A percentile compares a stretch with the other conserved stretches of the same genome.
These are phyloP conservation scores for Megamerina dolium DNA, from an alignment of 2,888 invertebrate genomes.

Conservation along the genomic window DNA sequence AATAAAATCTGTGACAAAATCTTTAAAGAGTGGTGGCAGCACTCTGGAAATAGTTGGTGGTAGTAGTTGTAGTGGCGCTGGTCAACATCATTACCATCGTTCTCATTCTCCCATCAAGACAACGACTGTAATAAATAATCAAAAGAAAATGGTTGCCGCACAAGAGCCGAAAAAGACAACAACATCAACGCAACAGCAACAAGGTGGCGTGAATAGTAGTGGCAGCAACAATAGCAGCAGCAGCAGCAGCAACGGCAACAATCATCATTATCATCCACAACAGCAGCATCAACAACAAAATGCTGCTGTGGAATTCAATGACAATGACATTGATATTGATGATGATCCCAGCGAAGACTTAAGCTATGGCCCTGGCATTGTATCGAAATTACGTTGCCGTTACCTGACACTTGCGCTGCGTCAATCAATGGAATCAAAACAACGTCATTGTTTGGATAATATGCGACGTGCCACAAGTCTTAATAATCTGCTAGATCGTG, in stretches of 20 bases:
- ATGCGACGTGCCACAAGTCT: slow-evolving; percentile 77
- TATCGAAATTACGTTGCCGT: slow-evolving; percentile 78
- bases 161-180: slow-evolving; percentile 48
- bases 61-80: slow-evolving; percentile 16
- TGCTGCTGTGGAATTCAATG: slow-evolving; percentile 1
- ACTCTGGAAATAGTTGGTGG: slow-evolving; percentile 25
- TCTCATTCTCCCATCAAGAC: slow-evolving; percentile 21
- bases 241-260: slow-evolving; percentile 36
- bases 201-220: neutral
- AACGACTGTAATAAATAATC: slow-evolving; percentile 19
- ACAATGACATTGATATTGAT: slow-evolving; percentile 17
- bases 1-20: slow-evolving; percentile 14
- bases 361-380: slow-evolving; percentile 87
- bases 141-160: slow-evolving; percentile 53
- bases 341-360: slow-evolving; percentile 68
- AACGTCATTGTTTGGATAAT: slow-evolving; percentile 61
- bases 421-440: slow-evolving; percentile 60
- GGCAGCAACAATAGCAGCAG: no score
- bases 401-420: slow-evolving; percentile 79
- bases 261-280: slow-evolving; percentile 26
- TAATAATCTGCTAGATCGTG: slow-evolving; percentile 76
- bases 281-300: slow-evolving; percentile 2
- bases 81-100: no score
- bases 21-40: slow-evolving; percentile 12
- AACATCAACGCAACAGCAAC: slow-evolving; percentile 24